These are phyloP conservation scores for Bubo bubo DNA, from an alignment of 2,113 vertebrate species.

Conservation along the genomic window DNA sequence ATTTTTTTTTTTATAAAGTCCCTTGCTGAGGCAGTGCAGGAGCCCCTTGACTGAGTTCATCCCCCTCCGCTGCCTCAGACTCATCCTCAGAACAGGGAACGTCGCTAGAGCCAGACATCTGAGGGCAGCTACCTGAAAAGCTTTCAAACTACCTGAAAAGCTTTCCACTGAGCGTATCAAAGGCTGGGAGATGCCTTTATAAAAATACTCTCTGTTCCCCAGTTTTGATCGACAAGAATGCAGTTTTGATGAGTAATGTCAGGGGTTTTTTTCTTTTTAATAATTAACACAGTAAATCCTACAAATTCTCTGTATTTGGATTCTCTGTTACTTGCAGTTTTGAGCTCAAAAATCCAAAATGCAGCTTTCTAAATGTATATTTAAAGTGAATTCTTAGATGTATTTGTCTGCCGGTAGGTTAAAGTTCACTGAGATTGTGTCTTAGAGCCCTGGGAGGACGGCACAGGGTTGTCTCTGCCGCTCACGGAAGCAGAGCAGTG, in stretches of 20 bases:
- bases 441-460: not conserved
- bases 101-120: fast-evolving
- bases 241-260: not conserved
- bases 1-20: not conserved
- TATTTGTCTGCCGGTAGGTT: not conserved
- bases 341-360: not conserved
- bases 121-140: not conserved
- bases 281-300: conserved; percentile 10
- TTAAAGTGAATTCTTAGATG: not conserved
- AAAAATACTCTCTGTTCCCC: not conserved
- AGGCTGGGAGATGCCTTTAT: not conserved
- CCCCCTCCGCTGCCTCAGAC: not conserved
- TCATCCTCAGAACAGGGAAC: not conserved
- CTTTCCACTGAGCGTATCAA: not conserved
- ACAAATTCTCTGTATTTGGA: not conserved
- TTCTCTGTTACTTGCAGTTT: not conserved
- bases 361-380: not conserved
- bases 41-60: not conserved
- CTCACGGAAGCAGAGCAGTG: not conserved
- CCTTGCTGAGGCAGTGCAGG: not conserved
- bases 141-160: not conserved
- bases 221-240: not conserved
- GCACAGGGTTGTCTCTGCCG: not conserved
- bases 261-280: not conserved
- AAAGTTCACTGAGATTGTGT: no score